These are phyloP conservation scores for Lerema accius DNA, from an alignment of 1,140 invertebrate species.

Conservation along the genomic window DNA sequence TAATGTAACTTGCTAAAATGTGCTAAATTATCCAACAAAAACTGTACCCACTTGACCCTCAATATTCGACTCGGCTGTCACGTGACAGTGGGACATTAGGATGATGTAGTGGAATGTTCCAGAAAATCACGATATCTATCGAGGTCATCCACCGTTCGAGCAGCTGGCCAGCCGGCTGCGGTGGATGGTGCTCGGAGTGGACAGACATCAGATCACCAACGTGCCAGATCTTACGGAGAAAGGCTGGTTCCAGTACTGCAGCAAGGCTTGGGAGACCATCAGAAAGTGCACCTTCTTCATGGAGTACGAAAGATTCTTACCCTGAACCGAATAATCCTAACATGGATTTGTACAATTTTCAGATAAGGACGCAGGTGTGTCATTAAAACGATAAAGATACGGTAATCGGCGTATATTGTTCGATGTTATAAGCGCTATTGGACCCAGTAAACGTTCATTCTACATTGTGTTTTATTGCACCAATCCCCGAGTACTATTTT, in stretches of 20 bases:
- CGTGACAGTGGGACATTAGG: no score
- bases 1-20: no score
- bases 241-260: slow-evolving; percentile 91
- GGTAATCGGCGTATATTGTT: slow-evolving; percentile 21
- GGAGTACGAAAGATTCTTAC: slow-evolving; percentile 91
- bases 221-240: slow-evolving; percentile 86
- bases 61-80: no score
- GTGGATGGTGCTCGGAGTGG: slow-evolving; percentile 87
- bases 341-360: neutral
- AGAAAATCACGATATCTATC: slow-evolving; percentile 82
- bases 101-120: slow-evolving; percentile 34
- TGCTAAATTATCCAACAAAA: no score
- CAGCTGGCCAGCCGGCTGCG: slow-evolving; percentile 86
- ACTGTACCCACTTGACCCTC: no score
- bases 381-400: slow-evolving; percentile 45
- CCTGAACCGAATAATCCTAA: slow-evolving; percentile 63
- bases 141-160: slow-evolving; percentile 87
- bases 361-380: slow-evolving; percentile 47
- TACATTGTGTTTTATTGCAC: slow-evolving; percentile 33
- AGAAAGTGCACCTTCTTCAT: slow-evolving; percentile 92
- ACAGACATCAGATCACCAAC: slow-evolving; percentile 86
- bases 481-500: neutral
- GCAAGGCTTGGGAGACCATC: slow-evolving; percentile 91
- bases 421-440: slow-evolving; percentile 26
- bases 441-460: slow-evolving; percentile 31